Evolutionary conservation across 2,797 vertebrate species (phyloP), one percentile per base, ranked within the genome.

Genomic region (Hoplostethus atlanticus): DNA sequence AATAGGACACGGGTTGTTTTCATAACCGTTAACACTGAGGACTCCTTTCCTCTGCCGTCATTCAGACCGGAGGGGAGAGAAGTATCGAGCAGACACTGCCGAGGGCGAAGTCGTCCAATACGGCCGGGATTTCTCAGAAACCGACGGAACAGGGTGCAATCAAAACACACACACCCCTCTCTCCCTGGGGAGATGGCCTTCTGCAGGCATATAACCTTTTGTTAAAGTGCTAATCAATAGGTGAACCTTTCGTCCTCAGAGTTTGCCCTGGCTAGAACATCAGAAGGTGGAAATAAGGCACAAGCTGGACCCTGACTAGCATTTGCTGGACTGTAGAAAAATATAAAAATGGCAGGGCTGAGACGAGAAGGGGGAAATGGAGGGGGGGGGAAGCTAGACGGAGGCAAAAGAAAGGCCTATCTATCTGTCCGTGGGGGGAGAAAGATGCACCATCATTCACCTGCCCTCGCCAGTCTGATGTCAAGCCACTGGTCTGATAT

Each of bases 21-120:
- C 77, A 85, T 84, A 82, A 84, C 60, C 38, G 67, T 66, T 84
- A 77, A 82, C 70, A 79, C 11, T 31, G 64, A 4, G 12, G 40
- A 36, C 59, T 63, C 57, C 50, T 71, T 80, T 85, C 58, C 65
- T 68, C 25, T 68, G 55, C 52, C 0, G 1, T 64, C 16, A 17
- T 67, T 77, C 46, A 25, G 25, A 34, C 69, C 56, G 9, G 16
- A 67, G 21, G 44, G 53, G 40, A 67, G 13, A 68, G 38, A 64
- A 48, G 68, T 54, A 82, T 64, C 31, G 48, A 74, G 42, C 38
- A 11, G 58, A 68, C 58, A 54, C 46, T 59, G 68, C 53, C 1
- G 1, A 71, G 72, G 72, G 47, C 53, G 21, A 15, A 52, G 44
- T 71, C 12, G 46, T 73, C 66, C 7, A 72, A 52, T 68, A 57